These are phyloP conservation scores for Hyperopisus bebe DNA, from an alignment of 2,113 vertebrate species.

Conservation along the genomic window DNA sequence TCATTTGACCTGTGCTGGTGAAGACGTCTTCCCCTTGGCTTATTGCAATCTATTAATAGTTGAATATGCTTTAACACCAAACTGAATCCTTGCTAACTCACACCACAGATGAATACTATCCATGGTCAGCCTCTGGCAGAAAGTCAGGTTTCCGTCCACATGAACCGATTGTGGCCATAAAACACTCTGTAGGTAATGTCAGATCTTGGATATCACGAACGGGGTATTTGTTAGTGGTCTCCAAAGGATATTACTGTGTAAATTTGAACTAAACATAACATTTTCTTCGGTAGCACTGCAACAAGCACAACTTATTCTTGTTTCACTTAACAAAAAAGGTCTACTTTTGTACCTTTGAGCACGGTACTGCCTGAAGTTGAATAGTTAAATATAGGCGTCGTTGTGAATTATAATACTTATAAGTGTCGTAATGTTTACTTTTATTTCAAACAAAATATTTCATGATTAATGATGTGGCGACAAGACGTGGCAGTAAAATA, in stretches of 20 bases:
- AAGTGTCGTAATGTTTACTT: neutral
- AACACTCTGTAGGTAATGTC: neutral
- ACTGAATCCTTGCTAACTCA: neutral
- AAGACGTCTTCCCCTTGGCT: neutral
- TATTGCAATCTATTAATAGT: neutral
- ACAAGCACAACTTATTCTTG: neutral
- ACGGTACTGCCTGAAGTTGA: neutral
- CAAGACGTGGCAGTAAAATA: neutral
- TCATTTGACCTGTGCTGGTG: neutral
- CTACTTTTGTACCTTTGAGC: neutral
- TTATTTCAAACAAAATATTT: neutral
- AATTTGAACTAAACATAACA: neutral
- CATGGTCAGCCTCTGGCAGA: neutral
- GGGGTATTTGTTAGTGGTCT: neutral
- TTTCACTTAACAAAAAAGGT: neutral
- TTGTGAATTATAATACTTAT: neutral
- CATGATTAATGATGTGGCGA: neutral
- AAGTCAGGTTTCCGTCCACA: neutral
- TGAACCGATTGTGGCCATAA: neutral
- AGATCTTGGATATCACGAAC: neutral
- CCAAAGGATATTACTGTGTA: neutral
- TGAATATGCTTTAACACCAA: neutral
- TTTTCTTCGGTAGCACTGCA: neutral
- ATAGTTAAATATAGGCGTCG: neutral
- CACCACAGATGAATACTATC: neutral